Base-by-base conservation (phyloP, 1,140 invertebrate species). In the Agrypnia vestita region DNA sequence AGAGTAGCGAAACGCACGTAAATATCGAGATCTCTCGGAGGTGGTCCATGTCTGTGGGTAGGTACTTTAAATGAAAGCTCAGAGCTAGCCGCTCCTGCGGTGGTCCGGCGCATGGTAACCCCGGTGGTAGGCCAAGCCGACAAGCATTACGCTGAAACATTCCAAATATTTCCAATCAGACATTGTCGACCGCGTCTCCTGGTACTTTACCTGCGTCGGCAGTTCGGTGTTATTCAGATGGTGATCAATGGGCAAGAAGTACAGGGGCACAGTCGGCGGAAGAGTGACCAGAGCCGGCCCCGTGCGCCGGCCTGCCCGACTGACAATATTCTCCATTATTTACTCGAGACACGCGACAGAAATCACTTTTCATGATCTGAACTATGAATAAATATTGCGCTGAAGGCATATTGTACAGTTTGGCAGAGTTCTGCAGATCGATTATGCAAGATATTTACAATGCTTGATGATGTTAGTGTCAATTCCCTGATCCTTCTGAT, bases 131-230 rank as follows among this genome's bases (percentile, higher is more conserved):
- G 17, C 13, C 35, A 13, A 8, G 55, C 56, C 72, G 53, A 76
- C 19, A 62, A 7, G 51, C 74, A 78, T 80, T 82, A 78, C 56
- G 81, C 81, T 82, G 81, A 82, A 82, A 82, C 81, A 82, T 82
- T 80, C 25, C 67, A 78, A 82, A 78, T 43, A 78, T 47, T 79
- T 67, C 78, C 53, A 64, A n/a, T 82, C 73, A 82, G 81, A 78
- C 35, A 43, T 74, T 67, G 72, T 55, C 72, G 21, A 44, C 55
- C 76, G 25, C 72, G 75, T 12, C 25, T 46, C 46, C 19, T 17
- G 21, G 73, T 13, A 8, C 17, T 17, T 21, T 44, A 3, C 25
- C 43, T 19, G 46, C 19, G 6, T 35, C 11, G 15, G 61, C 61
- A 3, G 25, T 19, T 44, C 44, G 25, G 15, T 56, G 72, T 56